These are phyloP conservation scores for Anthoptus insignis DNA, from an alignment of 2,888 invertebrate genomes.

Conservation along the genomic window DNA sequence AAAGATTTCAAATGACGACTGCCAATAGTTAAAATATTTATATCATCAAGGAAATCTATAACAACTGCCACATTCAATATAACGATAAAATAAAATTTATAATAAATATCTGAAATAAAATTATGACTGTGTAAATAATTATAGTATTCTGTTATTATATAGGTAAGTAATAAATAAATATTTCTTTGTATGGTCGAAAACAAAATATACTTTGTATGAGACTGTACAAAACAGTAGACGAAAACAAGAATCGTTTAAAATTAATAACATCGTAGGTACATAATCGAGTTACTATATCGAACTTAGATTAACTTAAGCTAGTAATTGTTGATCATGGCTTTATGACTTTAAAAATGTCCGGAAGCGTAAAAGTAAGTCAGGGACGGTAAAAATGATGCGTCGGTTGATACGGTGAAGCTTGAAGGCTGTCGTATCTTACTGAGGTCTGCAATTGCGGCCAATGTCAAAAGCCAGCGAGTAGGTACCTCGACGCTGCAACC, in stretches of 20 bases:
- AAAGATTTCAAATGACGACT: constrained; percentile 77
- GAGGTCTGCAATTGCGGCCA: constrained; percentile 79
- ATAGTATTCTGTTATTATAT: constrained; percentile 67
- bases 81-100: constrained; percentile 69
- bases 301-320: constrained; percentile 79
- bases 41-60: constrained; percentile 63
- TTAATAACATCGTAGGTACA: constrained; percentile 81
- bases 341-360: constrained; percentile 69
- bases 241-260: constrained; percentile 67
- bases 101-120: constrained; percentile 69
- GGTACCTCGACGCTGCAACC: constrained; percentile 87
- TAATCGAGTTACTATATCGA: constrained; percentile 73
- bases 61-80: constrained; percentile 74
- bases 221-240: constrained; percentile 79
- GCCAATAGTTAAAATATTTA: constrained; percentile 65
- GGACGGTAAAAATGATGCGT: constrained; percentile 82
- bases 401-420: constrained; percentile 76
- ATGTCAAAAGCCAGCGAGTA: constrained; percentile 87
- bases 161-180: constrained; percentile 70
- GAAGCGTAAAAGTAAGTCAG: constrained; percentile 61
- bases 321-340: constrained; percentile 75
- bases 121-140: constrained; percentile 71
- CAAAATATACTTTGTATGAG: constrained; percentile 75
- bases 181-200: constrained; percentile 72
- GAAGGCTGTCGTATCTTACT: constrained; percentile 81